Conservation (phyloP, 92 coral and sea anemone genomes). For the Porites evermanni region DNA sequence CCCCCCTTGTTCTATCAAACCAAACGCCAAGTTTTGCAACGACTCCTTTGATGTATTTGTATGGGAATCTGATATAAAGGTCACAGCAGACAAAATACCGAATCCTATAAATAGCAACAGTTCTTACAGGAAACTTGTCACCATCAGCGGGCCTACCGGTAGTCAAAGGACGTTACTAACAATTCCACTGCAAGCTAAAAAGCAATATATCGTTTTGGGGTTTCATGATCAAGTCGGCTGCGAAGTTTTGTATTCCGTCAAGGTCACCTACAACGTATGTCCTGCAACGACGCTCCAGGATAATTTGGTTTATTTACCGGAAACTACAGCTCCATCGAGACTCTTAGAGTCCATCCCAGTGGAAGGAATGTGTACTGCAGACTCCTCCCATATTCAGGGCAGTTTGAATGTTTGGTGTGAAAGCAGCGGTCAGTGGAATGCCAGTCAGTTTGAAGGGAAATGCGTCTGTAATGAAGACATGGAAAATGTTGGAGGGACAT, state of each 20-base stretch:
- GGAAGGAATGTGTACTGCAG: slow-evolving; percentile 62
- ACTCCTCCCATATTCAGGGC: background rate
- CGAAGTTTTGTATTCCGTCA: slow-evolving; percentile 44
- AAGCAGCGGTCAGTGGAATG: slow-evolving; percentile 79
- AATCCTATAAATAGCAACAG: no score
- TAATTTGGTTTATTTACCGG: slow-evolving; percentile 54
- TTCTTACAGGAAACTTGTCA: no score
- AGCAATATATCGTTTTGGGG: slow-evolving; percentile 51
- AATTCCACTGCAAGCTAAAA: background rate
- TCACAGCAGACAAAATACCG: no score
- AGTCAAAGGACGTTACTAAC: background rate
- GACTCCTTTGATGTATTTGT: no score
- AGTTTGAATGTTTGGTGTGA: slow-evolving; percentile 63
- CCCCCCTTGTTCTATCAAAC: no score
- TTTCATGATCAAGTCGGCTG: slow-evolving; percentile 77
- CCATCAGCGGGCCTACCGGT: background rate
- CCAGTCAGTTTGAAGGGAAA: slow-evolving; percentile 36
- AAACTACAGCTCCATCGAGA: slow-evolving; percentile 57
- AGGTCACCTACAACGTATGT: slow-evolving; percentile 68
- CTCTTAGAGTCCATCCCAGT: slow-evolving; percentile 40
- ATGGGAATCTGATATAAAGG: no score
- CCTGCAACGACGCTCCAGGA: slow-evolving; percentile 16
- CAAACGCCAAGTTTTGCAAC: no score
- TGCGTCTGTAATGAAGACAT: slow-evolving; percentile 83
- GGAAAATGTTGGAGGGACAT: background rate